These are phyloP conservation scores for Riparia riparia DNA, from an alignment of 2,113 vertebrate species.

Conservation along the genomic window DNA sequence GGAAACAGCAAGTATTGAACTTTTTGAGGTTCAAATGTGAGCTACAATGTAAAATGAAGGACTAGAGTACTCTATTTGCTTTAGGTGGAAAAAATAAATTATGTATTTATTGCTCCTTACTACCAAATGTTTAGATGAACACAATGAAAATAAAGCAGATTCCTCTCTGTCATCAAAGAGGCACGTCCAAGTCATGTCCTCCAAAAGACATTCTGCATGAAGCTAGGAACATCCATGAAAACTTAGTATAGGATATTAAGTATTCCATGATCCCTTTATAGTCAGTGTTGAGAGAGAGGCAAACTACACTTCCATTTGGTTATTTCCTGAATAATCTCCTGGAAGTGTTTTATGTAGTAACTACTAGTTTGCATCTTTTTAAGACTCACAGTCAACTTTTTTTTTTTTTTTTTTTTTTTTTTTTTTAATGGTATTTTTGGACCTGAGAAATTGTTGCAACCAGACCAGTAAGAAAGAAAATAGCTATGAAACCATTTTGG, in stretches of 20 bases:
- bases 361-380: background rate
- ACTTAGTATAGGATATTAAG: background rate
- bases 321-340: background rate
- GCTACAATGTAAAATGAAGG: background rate
- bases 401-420: background rate
- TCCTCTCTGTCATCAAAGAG: background rate
- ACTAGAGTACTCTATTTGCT: background rate
- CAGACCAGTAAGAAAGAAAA: background rate
- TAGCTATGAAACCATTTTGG: background rate
- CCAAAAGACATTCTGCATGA: background rate
- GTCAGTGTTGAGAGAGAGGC: background rate
- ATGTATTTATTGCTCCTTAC: background rate
- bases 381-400: background rate
- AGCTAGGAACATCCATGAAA: background rate
- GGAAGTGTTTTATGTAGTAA: background rate
- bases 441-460: background rate
- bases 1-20: constrained; percentile 30
- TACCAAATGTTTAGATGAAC: background rate
- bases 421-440: background rate
- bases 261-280: background rate
- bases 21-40: background rate
- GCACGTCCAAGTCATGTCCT: background rate
- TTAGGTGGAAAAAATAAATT: background rate
- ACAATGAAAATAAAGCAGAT: background rate
- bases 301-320: background rate